These are phyloP conservation scores for Agrotis segetum DNA, from an alignment of 2,888 invertebrate genomes.

Conservation along the genomic window DNA sequence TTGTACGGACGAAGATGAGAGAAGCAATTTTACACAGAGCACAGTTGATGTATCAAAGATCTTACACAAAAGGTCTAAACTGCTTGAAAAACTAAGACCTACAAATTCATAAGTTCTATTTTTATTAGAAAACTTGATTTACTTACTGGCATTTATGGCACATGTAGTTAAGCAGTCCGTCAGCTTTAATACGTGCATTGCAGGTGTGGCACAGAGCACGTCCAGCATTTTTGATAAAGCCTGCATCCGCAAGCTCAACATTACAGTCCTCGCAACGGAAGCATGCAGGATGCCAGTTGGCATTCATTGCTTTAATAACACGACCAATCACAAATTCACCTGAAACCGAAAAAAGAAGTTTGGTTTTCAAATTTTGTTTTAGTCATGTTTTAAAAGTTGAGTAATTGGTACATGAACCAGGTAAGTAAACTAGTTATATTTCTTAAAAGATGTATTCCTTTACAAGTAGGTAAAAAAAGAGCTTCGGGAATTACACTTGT, in stretches of 20 bases:
- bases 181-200: constrained; percentile 98
- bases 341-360: constrained; percentile 72
- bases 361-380: neutral
- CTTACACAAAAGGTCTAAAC: neutral
- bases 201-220: constrained; percentile 98
- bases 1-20: no score
- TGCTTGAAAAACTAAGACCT: neutral
- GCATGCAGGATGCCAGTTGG: constrained; percentile 99
- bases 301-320: constrained; percentile 99
- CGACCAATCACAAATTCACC: constrained; percentile 99
- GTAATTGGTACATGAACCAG: no score
- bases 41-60: no score
- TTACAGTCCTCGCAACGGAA: constrained; percentile 99
- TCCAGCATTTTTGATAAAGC: constrained; percentile 98
- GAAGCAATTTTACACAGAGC: no score
- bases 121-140: constrained; percentile 3
- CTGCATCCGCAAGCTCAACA: constrained; percentile 98
- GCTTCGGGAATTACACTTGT: neutral
- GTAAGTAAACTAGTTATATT: no score
- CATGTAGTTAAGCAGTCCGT: constrained; percentile 98
- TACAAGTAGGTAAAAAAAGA: neutral
- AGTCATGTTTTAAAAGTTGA: neutral
- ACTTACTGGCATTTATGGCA: constrained; percentile 99
- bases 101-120: no score
- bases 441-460: no score